These are phyloP conservation scores for Drosophila setosimentum DNA, from an alignment of 2,888 invertebrate genomes.

Conservation along the genomic window DNA sequence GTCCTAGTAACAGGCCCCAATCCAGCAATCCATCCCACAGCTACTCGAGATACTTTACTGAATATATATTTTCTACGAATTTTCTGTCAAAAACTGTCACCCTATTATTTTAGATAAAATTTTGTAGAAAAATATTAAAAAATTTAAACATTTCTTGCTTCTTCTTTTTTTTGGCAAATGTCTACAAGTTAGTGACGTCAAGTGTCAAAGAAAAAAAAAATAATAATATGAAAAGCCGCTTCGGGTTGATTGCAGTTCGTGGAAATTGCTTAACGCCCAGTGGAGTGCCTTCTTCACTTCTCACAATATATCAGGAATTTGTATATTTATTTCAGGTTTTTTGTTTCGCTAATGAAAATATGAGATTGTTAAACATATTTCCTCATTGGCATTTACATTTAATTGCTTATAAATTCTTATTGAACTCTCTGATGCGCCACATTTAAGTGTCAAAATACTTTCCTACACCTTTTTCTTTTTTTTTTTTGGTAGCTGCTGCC, in stretches of 20 bases:
- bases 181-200: conserved; percentile 77
- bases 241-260: conserved; percentile 64
- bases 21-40: conserved; percentile 1
- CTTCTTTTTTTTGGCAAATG: conserved; percentile 20
- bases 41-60: conserved; percentile 16
- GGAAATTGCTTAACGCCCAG: conserved; percentile 60
- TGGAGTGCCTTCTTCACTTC: conserved; percentile 26
- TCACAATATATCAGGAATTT: conserved; percentile 13
- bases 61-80: conserved; percentile 54
- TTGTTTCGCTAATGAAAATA: conserved; percentile 34
- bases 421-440: conserved; percentile 26
- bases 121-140: conserved; percentile 16
- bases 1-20: conserved; percentile 4
- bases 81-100: conserved; percentile 59
- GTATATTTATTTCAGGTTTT: background rate
- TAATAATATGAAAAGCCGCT: conserved; percentile 59
- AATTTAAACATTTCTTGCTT: conserved; percentile 33
- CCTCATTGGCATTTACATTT: conserved; percentile 11
- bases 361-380: conserved; percentile 31
- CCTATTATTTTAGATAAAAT: conserved; percentile 54
- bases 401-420: conserved; percentile 43
- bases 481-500: background rate
- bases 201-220: conserved; percentile 56
- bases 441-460: conserved; percentile 22
- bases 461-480: background rate